Base-by-base conservation (phyloP, 1,140 invertebrate species). In the Eulimnadia texana region DNA sequence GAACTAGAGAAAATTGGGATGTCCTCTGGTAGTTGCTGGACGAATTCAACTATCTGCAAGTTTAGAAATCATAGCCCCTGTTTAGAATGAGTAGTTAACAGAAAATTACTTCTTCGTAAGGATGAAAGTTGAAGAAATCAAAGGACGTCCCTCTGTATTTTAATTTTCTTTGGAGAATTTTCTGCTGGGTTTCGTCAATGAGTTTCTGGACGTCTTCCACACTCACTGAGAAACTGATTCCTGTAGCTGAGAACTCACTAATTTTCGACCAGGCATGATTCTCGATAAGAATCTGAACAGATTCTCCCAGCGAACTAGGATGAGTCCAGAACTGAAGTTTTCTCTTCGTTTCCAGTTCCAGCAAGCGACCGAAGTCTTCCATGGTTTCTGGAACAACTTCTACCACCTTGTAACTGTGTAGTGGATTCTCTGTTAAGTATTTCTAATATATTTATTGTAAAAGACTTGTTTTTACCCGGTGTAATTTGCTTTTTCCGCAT, bases 11-110 rank as follows among this genome's bases (percentile, higher is more conserved):
- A 50, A 23, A 28, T 20, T 13, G 60, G 19, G 24, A 23, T 61
- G 23, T 61, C 50, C 13, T 25, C 22, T 28, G 60, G 28, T 16
- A 52, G 33, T 25, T 61, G 49, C 33, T 54, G 27, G 50, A 61
- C 53, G 20, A 61, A 61, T 2, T 27, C 60, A 42, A 42, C 33
- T 9, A 42, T 42, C 33, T 42, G 33, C 16, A 42, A 42, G n/a
- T 42, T 42, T 42, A 42, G 33, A 42, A 42, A 6, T 42, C 6
- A 42, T 42, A n/a, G n/a, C n/a, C n/a, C 33, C 16, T n/a, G n/a
- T n/a, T 9, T 9, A 42, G 6, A 6, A 42, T 9, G 33, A 42
- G 6, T 9, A 42, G 33, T 42, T 42, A 9, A 42, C 16, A n/a
- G 6, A 6, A 42, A 16, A 16, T 6, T 16, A 42, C 33, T 16